phyloP scores from a whole-genome alignment of 2,797 vertebrate species.

The Peromyscus aztecus region DNA sequence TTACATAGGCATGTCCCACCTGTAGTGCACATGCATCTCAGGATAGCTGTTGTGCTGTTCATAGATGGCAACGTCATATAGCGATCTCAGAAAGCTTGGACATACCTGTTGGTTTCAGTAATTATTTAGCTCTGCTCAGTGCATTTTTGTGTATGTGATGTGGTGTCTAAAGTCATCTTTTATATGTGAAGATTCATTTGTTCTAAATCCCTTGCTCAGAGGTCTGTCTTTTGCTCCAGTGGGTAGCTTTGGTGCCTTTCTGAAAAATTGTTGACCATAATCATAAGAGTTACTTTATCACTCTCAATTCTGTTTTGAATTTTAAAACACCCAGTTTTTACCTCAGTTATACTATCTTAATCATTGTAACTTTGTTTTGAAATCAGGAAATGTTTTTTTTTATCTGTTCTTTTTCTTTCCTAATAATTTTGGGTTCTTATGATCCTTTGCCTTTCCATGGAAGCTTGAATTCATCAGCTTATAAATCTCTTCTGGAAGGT shows the following conservation, averaged over 20 bases:
- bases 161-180: neutral
- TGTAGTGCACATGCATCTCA: neutral
- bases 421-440: neutral
- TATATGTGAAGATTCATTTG: neutral
- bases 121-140: neutral
- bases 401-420: neutral
- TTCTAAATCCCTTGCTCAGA: neutral
- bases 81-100: neutral
- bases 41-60: neutral
- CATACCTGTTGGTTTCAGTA: neutral
- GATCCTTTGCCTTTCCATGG: neutral
- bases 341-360: neutral
- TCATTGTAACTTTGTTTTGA: slow-evolving; percentile 9
- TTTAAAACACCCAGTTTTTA: neutral
- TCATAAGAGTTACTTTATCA: neutral
- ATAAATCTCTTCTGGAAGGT: neutral
- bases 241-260: neutral
- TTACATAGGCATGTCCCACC: neutral
- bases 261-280: neutral
- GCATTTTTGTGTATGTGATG: neutral
- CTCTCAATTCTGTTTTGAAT: neutral
- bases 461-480: neutral
- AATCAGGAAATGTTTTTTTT: neutral
- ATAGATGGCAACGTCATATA: neutral
- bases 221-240: neutral